Base-by-base conservation (phyloP, 2,797 vertebrate genomes). In the Lepilemur septentrionalis region DNA sequence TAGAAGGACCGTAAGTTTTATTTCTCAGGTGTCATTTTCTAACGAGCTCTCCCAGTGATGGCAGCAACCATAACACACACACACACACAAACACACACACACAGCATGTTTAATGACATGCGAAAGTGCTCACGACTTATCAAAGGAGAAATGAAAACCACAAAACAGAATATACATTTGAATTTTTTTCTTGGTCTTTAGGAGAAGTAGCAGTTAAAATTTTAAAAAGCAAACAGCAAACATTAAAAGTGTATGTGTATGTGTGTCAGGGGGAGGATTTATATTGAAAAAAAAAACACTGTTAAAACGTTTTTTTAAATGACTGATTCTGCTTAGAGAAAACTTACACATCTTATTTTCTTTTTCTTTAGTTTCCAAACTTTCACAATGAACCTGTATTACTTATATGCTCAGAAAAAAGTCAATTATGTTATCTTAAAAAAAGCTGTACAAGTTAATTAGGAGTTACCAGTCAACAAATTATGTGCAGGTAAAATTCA, bases 81-180 rank as follows among this genome's bases (percentile, higher is more conserved):
- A 67, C 23, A 48, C 13, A 75, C 67, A 69, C 32, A 67, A 23
- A 70, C 75, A 69, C 32, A 67, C 22, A 73, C 48, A 57, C 6
- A 30, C 1, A 22, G 55, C 63, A 9, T 23, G 23, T 87, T 94
- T 93, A 70, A 93, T 89, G 72, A 80, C 15, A 22, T 63, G 22
- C 46, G 59, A 50, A 89, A 85, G n/a, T 63, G 52, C 63, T 79
- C 32, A 6, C n/a, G 50, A 91, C 15, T 4, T 22, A 23, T 48
- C 12, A 90, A 69, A 89, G 72, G 30, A 82, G 46, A 92, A 91
- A 73, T 92, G 46, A 91, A 85, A 89, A n/a, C 22, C 61, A 93
- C 59, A 48, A 43, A 80, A 41, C 12, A 35, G 55, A 75, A 75
- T 7, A 4, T 48, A 5, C 12, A 38, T 38, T 38, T 38, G 38